These are phyloP conservation scores for Bombus haemorrhoidalis DNA, from an alignment of 1,140 invertebrate species.

Conservation along the genomic window DNA sequence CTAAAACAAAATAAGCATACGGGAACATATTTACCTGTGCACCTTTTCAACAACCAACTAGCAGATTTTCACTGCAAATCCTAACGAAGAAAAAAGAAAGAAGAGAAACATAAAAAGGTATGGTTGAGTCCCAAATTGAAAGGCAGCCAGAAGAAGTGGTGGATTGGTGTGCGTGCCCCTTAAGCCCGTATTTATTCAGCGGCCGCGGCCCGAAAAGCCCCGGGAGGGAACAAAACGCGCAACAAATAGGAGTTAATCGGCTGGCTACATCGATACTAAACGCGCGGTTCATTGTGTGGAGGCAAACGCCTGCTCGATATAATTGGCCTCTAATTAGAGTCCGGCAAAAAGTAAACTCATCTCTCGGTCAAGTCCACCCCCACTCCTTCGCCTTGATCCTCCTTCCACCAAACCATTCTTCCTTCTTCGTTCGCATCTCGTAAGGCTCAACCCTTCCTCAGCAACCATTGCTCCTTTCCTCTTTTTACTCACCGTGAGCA, in stretches of 20 bases:
- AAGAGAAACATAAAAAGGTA: background rate
- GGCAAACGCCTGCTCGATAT: slow-evolving; percentile 76
- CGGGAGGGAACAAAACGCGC: slow-evolving; percentile 70
- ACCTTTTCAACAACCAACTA: background rate
- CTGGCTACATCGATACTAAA: slow-evolving; percentile 73
- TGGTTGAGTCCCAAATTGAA: slow-evolving; percentile 13
- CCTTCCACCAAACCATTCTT: slow-evolving; percentile 9
- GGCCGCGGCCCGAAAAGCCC: slow-evolving; percentile 54
- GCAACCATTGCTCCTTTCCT: slow-evolving; percentile 8
- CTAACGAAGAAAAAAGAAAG: background rate
- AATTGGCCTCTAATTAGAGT: slow-evolving; percentile 77
- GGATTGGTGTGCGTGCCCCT: slow-evolving; percentile 58
- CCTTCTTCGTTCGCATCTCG: slow-evolving; percentile 18
- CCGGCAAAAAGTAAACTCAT: slow-evolving; percentile 74
- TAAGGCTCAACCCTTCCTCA: slow-evolving; percentile 40
- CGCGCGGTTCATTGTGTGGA: slow-evolving; percentile 74
- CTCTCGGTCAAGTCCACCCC: slow-evolving; percentile 30
- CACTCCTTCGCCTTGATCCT: background rate
- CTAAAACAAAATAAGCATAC: background rate
- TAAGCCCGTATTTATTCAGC: slow-evolving; percentile 73
- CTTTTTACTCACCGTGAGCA: background rate
- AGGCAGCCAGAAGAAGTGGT: background rate
- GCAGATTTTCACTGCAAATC: background rate
- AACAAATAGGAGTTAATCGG: slow-evolving; percentile 76
- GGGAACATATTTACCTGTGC: background rate